Conservation (phyloP, 2,888 invertebrate species). For the Volucella inflata region DNA sequence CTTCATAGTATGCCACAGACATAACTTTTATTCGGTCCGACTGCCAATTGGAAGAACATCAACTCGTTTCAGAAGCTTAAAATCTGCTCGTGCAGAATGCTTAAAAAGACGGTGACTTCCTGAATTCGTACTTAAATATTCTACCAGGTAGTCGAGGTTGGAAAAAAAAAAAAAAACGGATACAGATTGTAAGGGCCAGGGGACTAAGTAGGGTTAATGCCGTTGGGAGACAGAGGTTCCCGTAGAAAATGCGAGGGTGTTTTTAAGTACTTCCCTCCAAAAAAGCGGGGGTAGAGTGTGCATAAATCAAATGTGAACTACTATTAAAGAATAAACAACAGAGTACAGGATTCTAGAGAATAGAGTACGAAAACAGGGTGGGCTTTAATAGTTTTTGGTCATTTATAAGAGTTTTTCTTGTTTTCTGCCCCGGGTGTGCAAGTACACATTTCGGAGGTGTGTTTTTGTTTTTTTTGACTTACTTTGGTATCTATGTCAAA, state of each 20-base stretch:
- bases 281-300: no score
- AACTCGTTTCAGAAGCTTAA: conserved; percentile 71
- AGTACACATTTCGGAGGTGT: no score
- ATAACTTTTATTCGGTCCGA: conserved; percentile 39
- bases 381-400: no score
- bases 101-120: conserved; percentile 60
- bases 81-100: conserved; percentile 63
- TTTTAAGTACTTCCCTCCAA: background rate
- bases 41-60: conserved; percentile 59
- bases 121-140: conserved; percentile 61
- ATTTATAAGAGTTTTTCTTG: no score
- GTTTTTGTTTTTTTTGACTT: no score
- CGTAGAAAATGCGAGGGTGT: background rate
- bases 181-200: conserved; percentile 9
- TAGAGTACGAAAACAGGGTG: no score
- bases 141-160: conserved; percentile 4
- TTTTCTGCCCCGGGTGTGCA: no score
- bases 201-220: background rate
- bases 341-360: no score
- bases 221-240: no score
- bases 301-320: no score
- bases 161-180: conserved; percentile 22
- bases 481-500: no score
- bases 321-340: no score
- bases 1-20: background rate